Conservation (phyloP, 1,140 invertebrate species). For the Lepidurus packardi region DNA sequence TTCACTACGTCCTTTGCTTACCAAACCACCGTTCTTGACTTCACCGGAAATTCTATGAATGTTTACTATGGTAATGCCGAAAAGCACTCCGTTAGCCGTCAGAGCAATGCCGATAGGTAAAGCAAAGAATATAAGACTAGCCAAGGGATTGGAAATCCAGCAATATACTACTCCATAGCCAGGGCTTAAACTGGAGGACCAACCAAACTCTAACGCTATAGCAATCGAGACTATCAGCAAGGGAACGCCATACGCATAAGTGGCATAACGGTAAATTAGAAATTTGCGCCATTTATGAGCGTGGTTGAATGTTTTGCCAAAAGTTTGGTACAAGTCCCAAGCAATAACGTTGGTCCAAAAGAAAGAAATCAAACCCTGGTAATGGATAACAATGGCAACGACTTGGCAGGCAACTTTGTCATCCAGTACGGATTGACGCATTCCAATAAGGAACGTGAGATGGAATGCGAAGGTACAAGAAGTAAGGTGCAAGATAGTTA, state of each 20-base stretch:
- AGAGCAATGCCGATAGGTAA: constrained; percentile 41
- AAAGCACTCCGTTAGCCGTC: constrained; percentile 42
- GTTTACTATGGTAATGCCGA: constrained; percentile 41
- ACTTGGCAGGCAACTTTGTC: constrained; percentile 20
- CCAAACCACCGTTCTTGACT: constrained; percentile 24
- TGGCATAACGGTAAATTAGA: constrained; percentile 21
- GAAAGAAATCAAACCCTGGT: constrained; percentile 44
- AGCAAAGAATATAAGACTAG: constrained; percentile 43
- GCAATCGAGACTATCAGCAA: constrained; percentile 43
- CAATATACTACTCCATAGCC: constrained; percentile 37
- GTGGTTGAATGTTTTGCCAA: constrained; percentile 41
- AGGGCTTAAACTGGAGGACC: constrained; percentile 36
- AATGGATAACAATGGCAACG: constrained; percentile 33
- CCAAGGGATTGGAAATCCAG: constrained; percentile 42
- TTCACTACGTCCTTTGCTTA: constrained; percentile 38
- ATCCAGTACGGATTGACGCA: constrained; percentile 1
- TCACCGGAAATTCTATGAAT: constrained; percentile 38
- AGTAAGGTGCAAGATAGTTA: constrained; percentile 30
- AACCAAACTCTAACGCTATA: constrained; percentile 39
- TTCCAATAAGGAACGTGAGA: constrained; percentile 31
- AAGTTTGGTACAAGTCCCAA: constrained; percentile 43
- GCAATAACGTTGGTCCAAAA: constrained; percentile 52
- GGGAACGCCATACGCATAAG: constrained; percentile 38
- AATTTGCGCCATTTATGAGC: neutral
- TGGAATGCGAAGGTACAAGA: constrained; percentile 29